phyloP scores from a whole-genome alignment of 1,140 invertebrate species.

The Drosophila eugracilis region DNA sequence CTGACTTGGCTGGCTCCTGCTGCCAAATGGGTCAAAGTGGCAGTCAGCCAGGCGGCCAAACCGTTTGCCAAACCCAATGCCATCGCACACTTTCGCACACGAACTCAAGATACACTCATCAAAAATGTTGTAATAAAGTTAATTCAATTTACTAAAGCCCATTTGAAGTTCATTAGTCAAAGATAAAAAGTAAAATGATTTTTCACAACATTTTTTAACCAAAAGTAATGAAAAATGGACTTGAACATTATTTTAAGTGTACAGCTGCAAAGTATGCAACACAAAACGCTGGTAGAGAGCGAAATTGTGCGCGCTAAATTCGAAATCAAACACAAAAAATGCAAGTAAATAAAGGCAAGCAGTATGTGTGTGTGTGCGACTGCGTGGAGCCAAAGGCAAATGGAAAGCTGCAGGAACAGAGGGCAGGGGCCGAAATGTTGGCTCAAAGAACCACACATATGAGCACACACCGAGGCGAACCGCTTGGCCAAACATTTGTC shows the following conservation, averaged over 20 bases:
- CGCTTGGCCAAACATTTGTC: slow-evolving; percentile 77
- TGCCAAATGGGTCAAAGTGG: slow-evolving; percentile 81
- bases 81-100: slow-evolving; percentile 25
- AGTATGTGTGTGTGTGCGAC: slow-evolving; percentile 50
- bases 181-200: no score
- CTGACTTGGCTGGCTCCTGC: slow-evolving; percentile 57
- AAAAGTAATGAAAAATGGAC: not conserved
- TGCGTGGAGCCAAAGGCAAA: slow-evolving; percentile 80
- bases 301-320: slow-evolving; percentile 79
- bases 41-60: slow-evolving; percentile 77
- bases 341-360: slow-evolving; percentile 65
- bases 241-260: slow-evolving; percentile 4
- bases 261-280: slow-evolving; percentile 53
- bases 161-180: no score
- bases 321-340: slow-evolving; percentile 76
- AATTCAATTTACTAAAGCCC: no score
- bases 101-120: slow-evolving; percentile 8
- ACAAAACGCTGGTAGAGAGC: slow-evolving; percentile 30
- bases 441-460: slow-evolving; percentile 57
- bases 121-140: not conserved
- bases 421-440: slow-evolving; percentile 53
- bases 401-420: slow-evolving; percentile 54
- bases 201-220: no score
- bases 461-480: slow-evolving; percentile 54
- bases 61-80: slow-evolving; percentile 72